phyloP scores from a whole-genome alignment of 2,888 invertebrate genomes.

The Cheilosia vernalis region DNA sequence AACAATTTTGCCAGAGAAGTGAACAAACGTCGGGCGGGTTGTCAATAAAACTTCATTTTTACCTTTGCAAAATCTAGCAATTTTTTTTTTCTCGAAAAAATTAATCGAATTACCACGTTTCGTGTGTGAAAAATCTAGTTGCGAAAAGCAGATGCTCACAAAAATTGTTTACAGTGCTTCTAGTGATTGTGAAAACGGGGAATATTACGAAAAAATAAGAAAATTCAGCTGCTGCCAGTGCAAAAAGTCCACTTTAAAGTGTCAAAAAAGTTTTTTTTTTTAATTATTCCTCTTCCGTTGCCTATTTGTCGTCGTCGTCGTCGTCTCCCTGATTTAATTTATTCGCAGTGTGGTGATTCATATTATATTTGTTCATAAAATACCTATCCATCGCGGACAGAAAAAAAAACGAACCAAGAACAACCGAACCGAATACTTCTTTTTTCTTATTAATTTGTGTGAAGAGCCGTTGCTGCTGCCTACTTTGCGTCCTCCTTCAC shows the following conservation, averaged over 20 bases:
- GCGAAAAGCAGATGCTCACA: constrained; percentile 4
- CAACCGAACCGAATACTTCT: constrained; percentile 3
- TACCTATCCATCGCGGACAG: constrained; percentile 35
- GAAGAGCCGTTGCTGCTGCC: constrained; percentile 14
- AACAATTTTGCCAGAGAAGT: constrained; percentile 48
- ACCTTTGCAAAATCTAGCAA: constrained; percentile 45
- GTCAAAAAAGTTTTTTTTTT: constrained; percentile 63
- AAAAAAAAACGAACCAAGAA: constrained; percentile 35
- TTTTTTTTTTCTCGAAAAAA: constrained; percentile 36
- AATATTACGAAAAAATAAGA: constrained; percentile 34
- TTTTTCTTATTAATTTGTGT: constrained; percentile 27
- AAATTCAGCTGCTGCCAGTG: constrained; percentile 38
- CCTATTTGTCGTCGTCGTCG: constrained; percentile 45
- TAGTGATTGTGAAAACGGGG: constrained; percentile 22
- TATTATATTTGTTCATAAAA: constrained; percentile 45
- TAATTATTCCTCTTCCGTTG: constrained; percentile 42
- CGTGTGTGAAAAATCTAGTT: constrained; percentile 28
- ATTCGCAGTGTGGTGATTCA: constrained; percentile 70
- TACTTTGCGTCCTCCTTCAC: constrained; percentile 3
- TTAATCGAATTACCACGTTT: constrained; percentile 59
- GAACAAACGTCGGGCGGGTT: constrained; percentile 69
- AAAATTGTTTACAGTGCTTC: neutral
- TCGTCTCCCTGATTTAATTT: constrained; percentile 64
- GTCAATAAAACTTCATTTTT: constrained; percentile 68
- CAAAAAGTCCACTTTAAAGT: constrained; percentile 56